Evolutionary conservation across 2,888 invertebrate species (phyloP), one percentile per base, ranked within the genome.

Genomic region (Bunonema sp.): DNA sequence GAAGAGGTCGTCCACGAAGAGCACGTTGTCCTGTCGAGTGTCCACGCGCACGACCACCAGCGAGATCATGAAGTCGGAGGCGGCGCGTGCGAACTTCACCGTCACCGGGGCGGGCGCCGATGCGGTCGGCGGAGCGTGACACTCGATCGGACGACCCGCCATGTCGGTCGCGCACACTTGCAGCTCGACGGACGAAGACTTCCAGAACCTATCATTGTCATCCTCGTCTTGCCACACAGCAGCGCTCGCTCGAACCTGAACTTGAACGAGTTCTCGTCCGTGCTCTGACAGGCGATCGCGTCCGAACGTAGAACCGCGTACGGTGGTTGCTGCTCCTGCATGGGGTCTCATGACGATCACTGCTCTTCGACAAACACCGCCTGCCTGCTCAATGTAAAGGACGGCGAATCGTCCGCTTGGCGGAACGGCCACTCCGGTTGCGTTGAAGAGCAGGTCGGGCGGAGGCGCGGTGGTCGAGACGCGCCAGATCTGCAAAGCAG

Each of bases 1-100:
- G 15, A 46, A 42, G 23, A 65, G 52, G 44, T 66, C 65, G 37
- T 65, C 65, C 5, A 65, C 43, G 18, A 62, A 50, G 18, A 65
- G 49, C 38, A 60, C 61, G 46, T 55, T 63, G 50, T 65, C 65
- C 20, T 54, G 54, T 35, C 63, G 57, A 3, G 47, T 31, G 39
- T 59, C 59, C 34, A 57, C 43, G 4, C 42, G 42, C n/a, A 47
- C 48, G 8, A 63, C 50, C 7, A 54, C 45, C 21, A 65, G 58
- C 2, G 48, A 54, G 30, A 60, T 55, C 64, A 49, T 49, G 34
- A 57, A 57, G 34, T 54, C 51, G 28, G 49, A 52, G 5, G 54
- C 46, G 0, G 52, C 50, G 30, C 43, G 44, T 16, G 45, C 37
- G 44, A 57, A 57, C 4, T 52, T 44, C 19, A 52, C 19, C n/a